Evolutionary conservation across 2,113 vertebrate species (phyloP).

Genomic region (Corvus moneduloides): DNA sequence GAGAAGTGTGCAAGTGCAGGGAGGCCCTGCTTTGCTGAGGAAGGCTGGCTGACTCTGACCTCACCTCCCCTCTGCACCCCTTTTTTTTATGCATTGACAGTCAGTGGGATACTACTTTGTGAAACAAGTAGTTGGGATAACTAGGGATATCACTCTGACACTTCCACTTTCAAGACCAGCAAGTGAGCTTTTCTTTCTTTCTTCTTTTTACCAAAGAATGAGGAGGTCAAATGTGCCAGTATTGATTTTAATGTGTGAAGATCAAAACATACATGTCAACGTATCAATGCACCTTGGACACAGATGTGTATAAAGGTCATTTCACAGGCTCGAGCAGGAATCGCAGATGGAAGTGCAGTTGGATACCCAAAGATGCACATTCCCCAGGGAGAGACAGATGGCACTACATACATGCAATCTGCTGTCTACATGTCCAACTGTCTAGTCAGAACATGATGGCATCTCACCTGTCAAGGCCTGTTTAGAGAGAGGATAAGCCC

Average conservation of each 20-base stretch:
- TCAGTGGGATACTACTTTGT: background rate
- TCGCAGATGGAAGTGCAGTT: background rate
- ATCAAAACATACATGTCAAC: background rate
- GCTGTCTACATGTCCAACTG: background rate
- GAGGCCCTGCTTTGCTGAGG: background rate
- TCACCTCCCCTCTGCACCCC: background rate
- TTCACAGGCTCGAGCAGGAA: background rate
- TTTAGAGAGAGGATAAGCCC: background rate
- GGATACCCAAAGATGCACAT: background rate
- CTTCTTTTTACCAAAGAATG: background rate
- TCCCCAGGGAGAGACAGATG: background rate
- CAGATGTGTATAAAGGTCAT: background rate
- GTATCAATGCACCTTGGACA: background rate
- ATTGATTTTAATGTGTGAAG: background rate
- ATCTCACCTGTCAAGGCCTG: background rate
- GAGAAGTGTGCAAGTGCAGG: background rate
- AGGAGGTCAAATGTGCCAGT: background rate
- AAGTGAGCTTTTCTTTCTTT: background rate
- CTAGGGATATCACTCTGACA: rapidly evolving
- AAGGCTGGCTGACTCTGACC: background rate
- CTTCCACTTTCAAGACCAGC: background rate
- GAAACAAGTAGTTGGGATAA: background rate
- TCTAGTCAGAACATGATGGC: background rate
- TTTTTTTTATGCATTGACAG: background rate
- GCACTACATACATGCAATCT: background rate